These are phyloP conservation scores for Cephus cinctus DNA, from an alignment of 1,140 invertebrate species.

Conservation along the genomic window DNA sequence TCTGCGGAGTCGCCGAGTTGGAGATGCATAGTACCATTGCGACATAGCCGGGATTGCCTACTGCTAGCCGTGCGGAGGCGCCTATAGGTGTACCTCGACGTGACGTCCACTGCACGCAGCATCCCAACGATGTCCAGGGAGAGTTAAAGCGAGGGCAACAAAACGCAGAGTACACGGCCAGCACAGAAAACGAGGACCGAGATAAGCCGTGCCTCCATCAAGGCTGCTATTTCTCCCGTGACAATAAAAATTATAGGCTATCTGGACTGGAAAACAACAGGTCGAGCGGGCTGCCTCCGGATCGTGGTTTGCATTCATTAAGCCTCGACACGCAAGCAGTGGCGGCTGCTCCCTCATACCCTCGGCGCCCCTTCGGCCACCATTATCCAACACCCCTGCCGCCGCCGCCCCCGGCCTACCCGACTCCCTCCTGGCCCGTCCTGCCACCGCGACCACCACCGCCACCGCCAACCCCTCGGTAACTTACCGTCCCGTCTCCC, in stretches of 20 bases:
- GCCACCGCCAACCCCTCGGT: no score
- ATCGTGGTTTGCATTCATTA: conserved; percentile 67
- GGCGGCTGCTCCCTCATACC: conserved; percentile 30
- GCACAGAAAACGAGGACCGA: conserved; percentile 51
- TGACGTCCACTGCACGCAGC: not conserved
- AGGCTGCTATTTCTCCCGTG: conserved; percentile 60
- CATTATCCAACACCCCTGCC: no score
- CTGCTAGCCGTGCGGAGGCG: no score
- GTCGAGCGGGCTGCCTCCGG: conserved; percentile 56
- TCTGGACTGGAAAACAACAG: conserved; percentile 65
- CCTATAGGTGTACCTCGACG: no score
- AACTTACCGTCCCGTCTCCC: not conserved
- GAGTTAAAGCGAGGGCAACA: conserved; percentile 44
- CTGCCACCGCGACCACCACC: conserved; percentile 1
- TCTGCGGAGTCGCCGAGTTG: no score
- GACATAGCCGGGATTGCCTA: no score
- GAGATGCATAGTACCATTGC: no score
- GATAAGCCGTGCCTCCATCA: conserved; percentile 55
- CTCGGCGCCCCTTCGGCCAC: conserved; percentile 26
- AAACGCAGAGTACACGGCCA: conserved; percentile 49
- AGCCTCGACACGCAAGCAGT: conserved; percentile 59
- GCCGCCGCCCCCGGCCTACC: conserved; percentile 23
- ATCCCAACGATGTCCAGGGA: not conserved
- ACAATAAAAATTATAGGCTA: conserved; percentile 69
- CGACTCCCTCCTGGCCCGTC: conserved; percentile 28